Percentiles rank a stretch among this genome's conserved stretches.
Conservation (phyloP, 2,113 vertebrate genomes). For the Casuarius casuarius region DNA sequence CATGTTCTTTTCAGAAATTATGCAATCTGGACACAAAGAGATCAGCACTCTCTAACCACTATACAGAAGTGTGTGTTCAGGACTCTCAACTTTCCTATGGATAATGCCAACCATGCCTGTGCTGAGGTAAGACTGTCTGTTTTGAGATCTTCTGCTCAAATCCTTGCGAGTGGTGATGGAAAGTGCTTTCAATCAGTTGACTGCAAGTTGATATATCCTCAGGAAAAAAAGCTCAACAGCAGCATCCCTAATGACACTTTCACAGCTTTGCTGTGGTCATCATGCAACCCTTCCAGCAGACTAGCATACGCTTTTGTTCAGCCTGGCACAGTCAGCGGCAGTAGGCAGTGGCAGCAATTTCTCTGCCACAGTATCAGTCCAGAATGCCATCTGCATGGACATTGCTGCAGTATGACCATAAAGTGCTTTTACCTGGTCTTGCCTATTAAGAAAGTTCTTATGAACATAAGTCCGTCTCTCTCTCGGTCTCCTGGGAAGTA, state of each 20-base stretch:
- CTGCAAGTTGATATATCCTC: background rate
- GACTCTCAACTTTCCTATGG: too few species aligned
- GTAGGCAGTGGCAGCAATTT: background rate
- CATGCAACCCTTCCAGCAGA: background rate
- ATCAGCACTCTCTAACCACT: too few species aligned
- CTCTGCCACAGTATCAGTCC: background rate
- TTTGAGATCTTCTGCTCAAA: background rate
- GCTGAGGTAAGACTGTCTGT: background rate
- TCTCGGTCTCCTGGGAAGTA: background rate
- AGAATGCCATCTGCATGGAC: background rate
- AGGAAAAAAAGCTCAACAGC: background rate
- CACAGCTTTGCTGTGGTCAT: background rate
- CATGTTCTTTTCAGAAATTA: too few species aligned
- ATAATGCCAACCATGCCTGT: background rate
- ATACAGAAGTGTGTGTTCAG: too few species aligned
- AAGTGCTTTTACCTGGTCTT: background rate
- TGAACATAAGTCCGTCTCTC: too few species aligned
- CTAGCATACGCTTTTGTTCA: background rate
- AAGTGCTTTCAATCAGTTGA: background rate
- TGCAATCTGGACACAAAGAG: too few species aligned
- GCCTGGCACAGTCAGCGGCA: background rate
- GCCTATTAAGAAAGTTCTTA: background rate
- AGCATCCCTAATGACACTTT: background rate
- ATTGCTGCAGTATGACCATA: background rate
- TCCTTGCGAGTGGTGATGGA: background rate